Evolutionary conservation across 92 coral and sea anemone species (phyloP).

Genomic region (Zoanthus solanderi): DNA sequence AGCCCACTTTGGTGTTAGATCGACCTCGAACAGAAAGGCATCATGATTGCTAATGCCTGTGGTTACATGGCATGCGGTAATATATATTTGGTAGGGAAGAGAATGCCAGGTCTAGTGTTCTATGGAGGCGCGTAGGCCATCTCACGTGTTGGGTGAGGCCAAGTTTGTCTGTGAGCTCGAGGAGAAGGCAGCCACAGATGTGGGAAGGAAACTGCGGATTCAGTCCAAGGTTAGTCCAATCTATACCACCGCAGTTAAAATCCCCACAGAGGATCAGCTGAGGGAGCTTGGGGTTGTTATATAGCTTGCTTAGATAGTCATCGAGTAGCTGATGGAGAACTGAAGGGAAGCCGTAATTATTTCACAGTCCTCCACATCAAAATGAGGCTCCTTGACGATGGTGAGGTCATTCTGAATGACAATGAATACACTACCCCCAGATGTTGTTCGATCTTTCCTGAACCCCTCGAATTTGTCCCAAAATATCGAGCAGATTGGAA

Average conservation of each 20-base stretch:
- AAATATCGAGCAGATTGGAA: constrained; percentile 24
- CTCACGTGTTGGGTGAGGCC: constrained; percentile 55
- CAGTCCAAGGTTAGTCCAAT: too few relatives aligned
- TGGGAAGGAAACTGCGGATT: too few relatives aligned
- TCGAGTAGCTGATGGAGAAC: neutral
- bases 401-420: constrained; percentile 32
- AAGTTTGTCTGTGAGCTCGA: neutral
- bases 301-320: too few relatives aligned
- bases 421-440: constrained; percentile 43
- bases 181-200: neutral
- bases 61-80: constrained; percentile 57
- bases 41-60: constrained; percentile 54
- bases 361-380: constrained; percentile 7
- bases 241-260: too few relatives aligned
- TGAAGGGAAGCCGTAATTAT: constrained; percentile 18
- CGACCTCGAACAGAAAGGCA: too few relatives aligned
- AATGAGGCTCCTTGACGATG: neutral
- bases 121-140: constrained; percentile 57
- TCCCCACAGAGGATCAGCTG: too few relatives aligned
- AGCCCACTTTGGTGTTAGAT: neutral
- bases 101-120: constrained; percentile 57
- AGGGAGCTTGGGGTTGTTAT: too few relatives aligned
- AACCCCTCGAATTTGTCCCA: constrained; percentile 19
- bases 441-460: constrained; percentile 19
- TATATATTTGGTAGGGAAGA: constrained; percentile 49